Evolutionary conservation across 2,888 invertebrate genomes (phyloP).

Genomic region (Thera obeliscata): DNA sequence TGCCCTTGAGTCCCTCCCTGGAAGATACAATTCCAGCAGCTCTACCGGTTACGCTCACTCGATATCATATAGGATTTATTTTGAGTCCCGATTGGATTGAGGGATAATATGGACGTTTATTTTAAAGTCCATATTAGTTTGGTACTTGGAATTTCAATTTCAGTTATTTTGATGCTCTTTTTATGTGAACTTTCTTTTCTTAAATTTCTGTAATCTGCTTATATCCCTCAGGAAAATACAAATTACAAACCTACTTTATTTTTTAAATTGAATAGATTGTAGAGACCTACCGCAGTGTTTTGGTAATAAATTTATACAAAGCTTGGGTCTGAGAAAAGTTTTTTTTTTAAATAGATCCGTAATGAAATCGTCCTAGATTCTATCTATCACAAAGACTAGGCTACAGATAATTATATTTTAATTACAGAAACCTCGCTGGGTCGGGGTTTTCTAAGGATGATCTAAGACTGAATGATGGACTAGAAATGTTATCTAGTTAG

Average conservation of each 20-base stretch:
- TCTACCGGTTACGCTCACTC: slow-evolving; percentile 36
- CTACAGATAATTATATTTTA: neutral
- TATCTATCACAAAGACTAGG: neutral
- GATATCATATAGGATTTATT: slow-evolving; percentile 45
- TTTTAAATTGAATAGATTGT: neutral
- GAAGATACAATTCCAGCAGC: slow-evolving; percentile 22
- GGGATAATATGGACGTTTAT: slow-evolving; percentile 42
- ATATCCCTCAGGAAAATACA: neutral
- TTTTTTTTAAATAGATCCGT: neutral
- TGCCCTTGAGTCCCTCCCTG: slow-evolving; percentile 19
- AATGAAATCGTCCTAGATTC: slow-evolving; percentile 5
- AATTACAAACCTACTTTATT: neutral
- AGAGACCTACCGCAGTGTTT: neutral
- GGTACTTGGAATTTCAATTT: slow-evolving; percentile 10
- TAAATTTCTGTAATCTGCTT: neutral
- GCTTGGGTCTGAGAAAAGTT: neutral
- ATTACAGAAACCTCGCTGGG: neutral
- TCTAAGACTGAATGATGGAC: no score
- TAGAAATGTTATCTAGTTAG: no score
- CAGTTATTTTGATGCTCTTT: slow-evolving; percentile 2
- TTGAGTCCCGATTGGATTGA: slow-evolving; percentile 37
- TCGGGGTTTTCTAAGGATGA: neutral
- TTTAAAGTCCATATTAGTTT: slow-evolving; percentile 34
- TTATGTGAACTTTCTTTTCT: slow-evolving; percentile 1
- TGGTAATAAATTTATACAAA: neutral